phyloP scores from a whole-genome alignment of 2,888 invertebrate genomes.

The Galerucella calmariensis region DNA sequence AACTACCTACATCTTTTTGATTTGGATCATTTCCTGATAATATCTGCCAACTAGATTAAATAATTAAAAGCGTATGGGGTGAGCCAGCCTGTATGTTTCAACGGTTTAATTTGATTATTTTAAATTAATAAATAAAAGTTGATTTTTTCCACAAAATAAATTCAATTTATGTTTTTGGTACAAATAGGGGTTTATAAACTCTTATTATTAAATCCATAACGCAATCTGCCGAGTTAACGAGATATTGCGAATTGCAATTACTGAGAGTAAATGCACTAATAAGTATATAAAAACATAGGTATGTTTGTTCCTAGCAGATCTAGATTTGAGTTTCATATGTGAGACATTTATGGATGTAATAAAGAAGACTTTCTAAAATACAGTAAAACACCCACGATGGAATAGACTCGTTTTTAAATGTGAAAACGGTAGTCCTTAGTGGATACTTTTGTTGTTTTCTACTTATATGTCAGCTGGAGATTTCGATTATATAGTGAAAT shows the following conservation, averaged over 20 bases:
- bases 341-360: constrained; percentile 54
- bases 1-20: too few relatives aligned
- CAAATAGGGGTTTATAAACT: too few relatives aligned
- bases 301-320: constrained; percentile 47
- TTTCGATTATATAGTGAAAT: constrained; percentile 18
- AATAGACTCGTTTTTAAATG: constrained; percentile 54
- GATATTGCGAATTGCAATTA: constrained; percentile 37
- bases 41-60: too few relatives aligned
- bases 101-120: too few relatives aligned
- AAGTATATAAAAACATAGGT: constrained; percentile 44
- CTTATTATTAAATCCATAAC: too few relatives aligned
- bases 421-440: constrained; percentile 46
- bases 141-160: too few relatives aligned
- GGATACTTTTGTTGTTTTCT: constrained; percentile 38
- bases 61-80: too few relatives aligned
- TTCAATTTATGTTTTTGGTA: too few relatives aligned
- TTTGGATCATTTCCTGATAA: too few relatives aligned
- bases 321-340: constrained; percentile 46
- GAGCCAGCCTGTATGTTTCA: too few relatives aligned
- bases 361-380: constrained; percentile 60
- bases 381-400: constrained; percentile 60
- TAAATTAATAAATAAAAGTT: too few relatives aligned
- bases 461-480: constrained; percentile 45
- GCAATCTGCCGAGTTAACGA: too few relatives aligned
- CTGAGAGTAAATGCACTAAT: constrained; percentile 47